Conservation (phyloP, 1,140 invertebrate genomes). For the Apis laboriosa region DNA sequence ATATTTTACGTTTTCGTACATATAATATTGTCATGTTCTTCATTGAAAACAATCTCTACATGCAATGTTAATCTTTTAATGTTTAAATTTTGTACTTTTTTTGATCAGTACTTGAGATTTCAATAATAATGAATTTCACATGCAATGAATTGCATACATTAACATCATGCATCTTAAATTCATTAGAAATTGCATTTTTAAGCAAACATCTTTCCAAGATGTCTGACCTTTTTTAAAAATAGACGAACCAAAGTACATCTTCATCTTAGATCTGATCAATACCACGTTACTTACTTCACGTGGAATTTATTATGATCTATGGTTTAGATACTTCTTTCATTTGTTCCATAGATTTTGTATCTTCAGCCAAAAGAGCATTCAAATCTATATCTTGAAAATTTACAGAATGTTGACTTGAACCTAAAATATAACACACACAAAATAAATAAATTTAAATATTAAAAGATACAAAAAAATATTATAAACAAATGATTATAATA, state of each 20-base stretch:
- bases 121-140: conserved; percentile 18
- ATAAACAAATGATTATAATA: background rate
- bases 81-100: conserved; percentile 12
- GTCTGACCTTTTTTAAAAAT: conserved; percentile 46
- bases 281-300: conserved; percentile 55
- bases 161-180: conserved; percentile 2
- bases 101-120: background rate
- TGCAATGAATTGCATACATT: background rate
- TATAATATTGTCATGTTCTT: background rate
- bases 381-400: conserved; percentile 76
- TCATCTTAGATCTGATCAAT: conserved; percentile 57
- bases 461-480: background rate
- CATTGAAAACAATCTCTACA: background rate
- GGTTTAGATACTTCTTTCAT: conserved; percentile 46
- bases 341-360: conserved; percentile 54
- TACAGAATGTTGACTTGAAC: conserved; percentile 73
- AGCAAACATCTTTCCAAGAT: conserved; percentile 74
- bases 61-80: background rate
- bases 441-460: background rate
- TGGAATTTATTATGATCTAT: conserved; percentile 46
- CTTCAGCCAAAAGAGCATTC: conserved; percentile 75
- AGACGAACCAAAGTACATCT: conserved; percentile 50
- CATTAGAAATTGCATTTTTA: conserved; percentile 25
- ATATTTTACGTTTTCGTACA: background rate
- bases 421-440: conserved; percentile 60